A percentile compares a stretch with the other conserved stretches of the same genome.
Conservation (phyloP, 2,888 invertebrate species). For the Chymomyza caudatula region DNA sequence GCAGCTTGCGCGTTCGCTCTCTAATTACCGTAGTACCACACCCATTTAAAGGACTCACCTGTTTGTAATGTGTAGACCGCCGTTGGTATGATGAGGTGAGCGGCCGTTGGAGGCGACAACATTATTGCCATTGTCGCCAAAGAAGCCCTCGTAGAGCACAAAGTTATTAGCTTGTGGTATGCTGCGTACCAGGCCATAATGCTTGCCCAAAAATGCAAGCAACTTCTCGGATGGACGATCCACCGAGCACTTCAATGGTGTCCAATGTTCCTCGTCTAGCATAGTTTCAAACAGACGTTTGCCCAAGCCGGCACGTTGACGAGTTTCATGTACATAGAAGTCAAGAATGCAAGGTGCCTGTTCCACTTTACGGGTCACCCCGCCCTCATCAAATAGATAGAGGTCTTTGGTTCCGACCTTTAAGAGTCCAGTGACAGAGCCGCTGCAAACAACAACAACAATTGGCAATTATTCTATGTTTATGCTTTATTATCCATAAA, state of each 20-base stretch:
- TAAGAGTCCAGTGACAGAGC: slow-evolving; percentile 88
- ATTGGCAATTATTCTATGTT: not conserved
- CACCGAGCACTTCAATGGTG: slow-evolving; percentile 88
- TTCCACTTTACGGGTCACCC: slow-evolving; percentile 86
- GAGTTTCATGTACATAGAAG: slow-evolving; percentile 91
- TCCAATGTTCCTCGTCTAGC: slow-evolving; percentile 85
- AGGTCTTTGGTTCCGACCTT: slow-evolving; percentile 94
- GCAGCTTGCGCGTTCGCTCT: slow-evolving; percentile 48
- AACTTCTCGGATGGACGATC: slow-evolving; percentile 96
- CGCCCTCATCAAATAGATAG: slow-evolving; percentile 87
- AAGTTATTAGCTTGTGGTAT: slow-evolving; percentile 93
- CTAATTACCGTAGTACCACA: slow-evolving; percentile 39
- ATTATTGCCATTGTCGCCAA: slow-evolving; percentile 75
- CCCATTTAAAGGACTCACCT: slow-evolving; percentile 65
- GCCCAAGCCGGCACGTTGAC: slow-evolving; percentile 92
- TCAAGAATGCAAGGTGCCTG: slow-evolving; percentile 93
- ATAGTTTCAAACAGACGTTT: slow-evolving; percentile 91
- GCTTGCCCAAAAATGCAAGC: slow-evolving; percentile 89
- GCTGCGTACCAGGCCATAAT: slow-evolving; percentile 83
- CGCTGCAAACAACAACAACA: slow-evolving; percentile 79
- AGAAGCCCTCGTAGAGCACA: slow-evolving; percentile 91
- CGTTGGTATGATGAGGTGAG: slow-evolving; percentile 54
- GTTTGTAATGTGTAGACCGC: slow-evolving; percentile 73
- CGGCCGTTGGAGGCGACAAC: slow-evolving; percentile 33
- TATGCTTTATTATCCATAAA: no score